Percentiles rank a stretch among this genome's conserved stretches.
phyloP scores from a whole-genome alignment of 2,888 invertebrate species.

The Acanthococcus lagerstroemiae region DNA sequence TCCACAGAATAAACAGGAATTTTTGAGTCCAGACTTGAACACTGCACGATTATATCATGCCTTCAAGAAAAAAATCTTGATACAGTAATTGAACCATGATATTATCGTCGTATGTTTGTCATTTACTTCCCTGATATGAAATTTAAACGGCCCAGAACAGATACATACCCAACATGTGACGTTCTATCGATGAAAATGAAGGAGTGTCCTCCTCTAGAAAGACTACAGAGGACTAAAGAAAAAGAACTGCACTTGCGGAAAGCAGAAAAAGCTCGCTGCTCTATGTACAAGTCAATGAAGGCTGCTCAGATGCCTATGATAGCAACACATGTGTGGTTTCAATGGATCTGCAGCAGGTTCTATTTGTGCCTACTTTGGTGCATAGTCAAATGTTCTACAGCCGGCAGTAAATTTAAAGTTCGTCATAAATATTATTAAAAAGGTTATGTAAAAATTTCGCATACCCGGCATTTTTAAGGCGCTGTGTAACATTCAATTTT shows the following conservation, averaged over 20 bases:
- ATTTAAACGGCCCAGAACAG: conserved; percentile 10
- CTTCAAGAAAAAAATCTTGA: background rate
- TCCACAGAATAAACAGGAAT: conserved; percentile 5
- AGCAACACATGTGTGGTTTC: conserved; percentile 33
- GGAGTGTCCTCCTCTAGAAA: background rate
- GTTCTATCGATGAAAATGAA: background rate
- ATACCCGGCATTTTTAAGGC: too few relatives aligned
- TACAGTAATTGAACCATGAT: background rate
- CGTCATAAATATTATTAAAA: too few relatives aligned
- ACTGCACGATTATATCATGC: conserved; percentile 10
- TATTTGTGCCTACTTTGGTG: conserved; percentile 38
- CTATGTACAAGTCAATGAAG: background rate
- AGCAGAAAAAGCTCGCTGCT: background rate
- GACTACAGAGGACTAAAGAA: background rate
- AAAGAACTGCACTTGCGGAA: background rate
- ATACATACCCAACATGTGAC: background rate
- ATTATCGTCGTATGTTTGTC: conserved; percentile 1
- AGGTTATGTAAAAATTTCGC: too few relatives aligned
- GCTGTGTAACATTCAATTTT: too few relatives aligned
- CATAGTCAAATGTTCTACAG: conserved; percentile 38
- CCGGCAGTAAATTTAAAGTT: too few relatives aligned
- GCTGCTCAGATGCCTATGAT: conserved; percentile 33
- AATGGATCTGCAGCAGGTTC: conserved; percentile 20
- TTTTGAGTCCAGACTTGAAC: conserved; percentile 26
- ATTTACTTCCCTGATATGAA: background rate